These are phyloP conservation scores for Morpho helenor DNA, from an alignment of 2,888 invertebrate genomes.

Conservation along the genomic window DNA sequence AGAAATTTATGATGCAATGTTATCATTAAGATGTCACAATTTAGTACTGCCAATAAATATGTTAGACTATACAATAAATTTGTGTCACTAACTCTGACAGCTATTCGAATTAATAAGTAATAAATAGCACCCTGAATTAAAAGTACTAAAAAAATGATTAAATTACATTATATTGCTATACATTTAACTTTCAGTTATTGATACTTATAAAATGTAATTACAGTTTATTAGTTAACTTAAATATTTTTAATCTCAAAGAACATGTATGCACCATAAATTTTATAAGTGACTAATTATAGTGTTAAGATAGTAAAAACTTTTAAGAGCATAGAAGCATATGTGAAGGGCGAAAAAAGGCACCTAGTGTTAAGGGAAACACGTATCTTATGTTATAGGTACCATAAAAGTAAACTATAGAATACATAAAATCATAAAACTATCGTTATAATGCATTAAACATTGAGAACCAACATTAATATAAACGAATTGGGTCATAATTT, in stretches of 20 bases:
- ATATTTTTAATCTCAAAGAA: constrained; percentile 50
- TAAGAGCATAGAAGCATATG: constrained; percentile 38
- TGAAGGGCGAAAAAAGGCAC: constrained; percentile 40
- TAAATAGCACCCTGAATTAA: constrained; percentile 61
- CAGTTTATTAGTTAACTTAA: constrained; percentile 39
- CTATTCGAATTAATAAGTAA: constrained; percentile 2
- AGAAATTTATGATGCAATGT: too few species aligned
- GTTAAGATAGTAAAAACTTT: constrained; percentile 32
- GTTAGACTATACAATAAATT: background rate
- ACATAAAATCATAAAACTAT: constrained; percentile 12
- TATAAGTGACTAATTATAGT: constrained; percentile 38
- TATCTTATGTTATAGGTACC: constrained; percentile 13
- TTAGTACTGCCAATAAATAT: too few species aligned
- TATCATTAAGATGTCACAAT: too few species aligned
- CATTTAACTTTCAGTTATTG: constrained; percentile 37
- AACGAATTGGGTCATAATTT: constrained; percentile 24
- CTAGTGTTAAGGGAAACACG: constrained; percentile 29
- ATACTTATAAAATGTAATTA: constrained; percentile 41
- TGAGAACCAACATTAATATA: constrained; percentile 14
- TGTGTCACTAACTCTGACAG: background rate
- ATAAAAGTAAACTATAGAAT: constrained; percentile 8
- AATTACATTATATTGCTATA: constrained; percentile 31
- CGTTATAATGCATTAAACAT: constrained; percentile 8
- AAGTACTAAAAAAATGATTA: constrained; percentile 35
- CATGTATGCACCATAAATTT: constrained; percentile 61